phyloP scores from a whole-genome alignment of 2,797 vertebrate species.

The Epinephelus malabaricus region DNA sequence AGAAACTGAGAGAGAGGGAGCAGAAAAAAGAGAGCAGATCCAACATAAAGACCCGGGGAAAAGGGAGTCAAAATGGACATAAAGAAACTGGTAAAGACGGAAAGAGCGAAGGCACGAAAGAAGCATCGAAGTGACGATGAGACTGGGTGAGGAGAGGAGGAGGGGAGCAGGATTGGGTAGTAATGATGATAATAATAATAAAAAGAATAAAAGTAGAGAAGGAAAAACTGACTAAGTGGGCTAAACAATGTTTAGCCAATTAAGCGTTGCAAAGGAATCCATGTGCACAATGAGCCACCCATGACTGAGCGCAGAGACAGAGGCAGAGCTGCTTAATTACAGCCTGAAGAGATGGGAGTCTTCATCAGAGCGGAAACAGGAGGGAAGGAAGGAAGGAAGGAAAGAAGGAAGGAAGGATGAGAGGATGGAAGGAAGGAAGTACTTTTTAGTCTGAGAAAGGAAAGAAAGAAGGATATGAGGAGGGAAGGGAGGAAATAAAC shows the following conservation, averaged over 20 bases:
- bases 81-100: not conserved
- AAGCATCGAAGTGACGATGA: not conserved
- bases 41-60: not conserved
- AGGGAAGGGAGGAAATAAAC: not conserved
- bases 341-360: slow-evolving; percentile 73
- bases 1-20: slow-evolving; percentile 4
- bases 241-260: slow-evolving; percentile 81
- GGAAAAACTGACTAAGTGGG: slow-evolving; percentile 55
- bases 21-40: not conserved
- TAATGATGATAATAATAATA: slow-evolving; percentile 21
- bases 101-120: not conserved
- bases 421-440: not conserved
- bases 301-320: slow-evolving; percentile 76
- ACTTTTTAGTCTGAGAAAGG: slow-evolving; percentile 15
- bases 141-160: not conserved
- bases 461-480: not conserved
- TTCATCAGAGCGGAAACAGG: slow-evolving; percentile 67
- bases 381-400: slow-evolving; percentile 19
- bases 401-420: not conserved
- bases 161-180: not conserved
- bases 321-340: slow-evolving; percentile 82
- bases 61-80: not conserved
- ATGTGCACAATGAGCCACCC: slow-evolving; percentile 78
- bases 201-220: slow-evolving; percentile 41
- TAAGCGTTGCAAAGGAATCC: slow-evolving; percentile 78